Evolutionary conservation across 2,797 vertebrate genomes (phyloP).

Genomic region (Emydoidea blandingii): DNA sequence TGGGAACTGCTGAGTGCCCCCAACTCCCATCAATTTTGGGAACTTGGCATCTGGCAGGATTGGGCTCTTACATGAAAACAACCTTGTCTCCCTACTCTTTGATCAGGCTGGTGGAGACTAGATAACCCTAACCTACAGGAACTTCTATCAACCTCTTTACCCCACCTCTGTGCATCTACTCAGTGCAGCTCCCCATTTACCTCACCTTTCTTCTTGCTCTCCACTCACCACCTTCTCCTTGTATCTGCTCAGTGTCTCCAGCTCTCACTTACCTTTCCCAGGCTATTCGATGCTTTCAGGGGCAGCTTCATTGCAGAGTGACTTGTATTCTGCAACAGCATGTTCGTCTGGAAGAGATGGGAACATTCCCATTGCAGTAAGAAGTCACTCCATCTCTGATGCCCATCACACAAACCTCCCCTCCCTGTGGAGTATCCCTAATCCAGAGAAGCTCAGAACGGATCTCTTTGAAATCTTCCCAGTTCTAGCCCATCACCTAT

Average conservation of each 20-base stretch:
- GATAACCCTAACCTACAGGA: rapidly evolving
- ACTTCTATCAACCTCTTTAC: not conserved
- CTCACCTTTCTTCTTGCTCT: not conserved
- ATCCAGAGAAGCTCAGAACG: rapidly evolving
- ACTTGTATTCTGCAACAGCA: slow-evolving; percentile 70
- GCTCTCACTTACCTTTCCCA: slow-evolving; percentile 37
- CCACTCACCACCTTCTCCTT: not conserved
- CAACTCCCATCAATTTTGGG: not conserved
- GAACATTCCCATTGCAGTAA: not conserved
- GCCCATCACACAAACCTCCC: not conserved
- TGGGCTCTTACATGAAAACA: not conserved
- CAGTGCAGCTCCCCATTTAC: not conserved
- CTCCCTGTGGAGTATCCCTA: not conserved
- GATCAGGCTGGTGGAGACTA: not conserved
- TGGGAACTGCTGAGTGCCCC: not conserved
- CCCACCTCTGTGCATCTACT: not conserved
- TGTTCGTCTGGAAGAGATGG: slow-evolving; percentile 69
- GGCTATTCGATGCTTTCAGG: not conserved
- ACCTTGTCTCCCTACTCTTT: not conserved
- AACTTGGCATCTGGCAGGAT: not conserved
- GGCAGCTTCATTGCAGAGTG: slow-evolving; percentile 54
- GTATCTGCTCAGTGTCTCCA: not conserved
- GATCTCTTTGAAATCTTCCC: not conserved
- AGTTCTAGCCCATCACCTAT: not conserved
- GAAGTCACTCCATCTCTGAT: not conserved